Evolutionary conservation across 2,888 invertebrate genomes (phyloP), one percentile per base, ranked within the genome.

Genomic region (Clunio marinus): DNA sequence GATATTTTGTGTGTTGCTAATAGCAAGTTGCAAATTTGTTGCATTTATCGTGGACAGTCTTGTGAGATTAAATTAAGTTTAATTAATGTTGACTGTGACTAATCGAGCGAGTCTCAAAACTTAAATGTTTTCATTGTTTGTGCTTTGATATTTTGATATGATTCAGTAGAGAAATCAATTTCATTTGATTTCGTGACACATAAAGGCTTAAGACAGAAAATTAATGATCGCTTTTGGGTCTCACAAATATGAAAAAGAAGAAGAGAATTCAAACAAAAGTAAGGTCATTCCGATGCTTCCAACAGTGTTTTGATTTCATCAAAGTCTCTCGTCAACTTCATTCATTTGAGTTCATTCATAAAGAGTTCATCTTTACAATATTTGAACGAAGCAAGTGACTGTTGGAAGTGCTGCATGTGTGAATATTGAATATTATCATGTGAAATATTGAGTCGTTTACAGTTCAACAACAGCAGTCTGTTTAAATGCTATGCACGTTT

Each of bases 21-120:
- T 15, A 17, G 59, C 17, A 25, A 62, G 25, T 28, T 63, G 63
- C 46, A 63, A 63, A 63, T 28, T 15, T 17, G 20, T 32, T 60
- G 35, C 51, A 51, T 51, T 51, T 51, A 37, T 60, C 20, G 37
- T 17, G 17, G 25, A 46, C 45, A 20, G 8, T 51, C 51, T 51
- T 51, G n/a, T 15, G 2, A 46, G 25, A 63, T 46, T 24, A 63
- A 46, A 24, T 22, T 24, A 63, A 63, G 45, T 63, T 63, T 45
- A 63, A 63, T 63, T 63, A 63, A 27, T 37, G 24, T 46, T 63
- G 62, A 62, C 62, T 62, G 63, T 63, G 46, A 63, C 63, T 63
- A 63, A 63, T 63, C 45, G 63, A 2, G 41, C 25, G 45, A 22
- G 22, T 41, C 41, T 41, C 41, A 20, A 45, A 32, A 32, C 32